phyloP scores from a whole-genome alignment of 2,888 invertebrate genomes.

The Calephelis perditalis region DNA sequence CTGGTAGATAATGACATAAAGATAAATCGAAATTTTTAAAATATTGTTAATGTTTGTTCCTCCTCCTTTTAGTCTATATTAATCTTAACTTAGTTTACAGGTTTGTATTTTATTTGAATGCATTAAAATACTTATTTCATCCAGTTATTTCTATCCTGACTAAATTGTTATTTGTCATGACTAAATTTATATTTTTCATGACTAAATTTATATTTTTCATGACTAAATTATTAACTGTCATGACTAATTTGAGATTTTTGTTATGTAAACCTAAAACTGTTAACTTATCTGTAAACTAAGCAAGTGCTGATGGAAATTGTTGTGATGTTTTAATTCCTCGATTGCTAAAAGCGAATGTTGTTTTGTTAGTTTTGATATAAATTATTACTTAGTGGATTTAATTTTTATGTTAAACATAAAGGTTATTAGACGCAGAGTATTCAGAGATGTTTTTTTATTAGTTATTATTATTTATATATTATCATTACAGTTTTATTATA shows the following conservation, averaged over 20 bases:
- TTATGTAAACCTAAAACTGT: not conserved
- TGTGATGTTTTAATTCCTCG: constrained; percentile 37
- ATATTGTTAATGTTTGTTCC: not conserved
- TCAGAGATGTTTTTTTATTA: constrained; percentile 40
- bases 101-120: not conserved
- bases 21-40: not conserved
- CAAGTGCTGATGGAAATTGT: constrained; percentile 36
- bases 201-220: no score
- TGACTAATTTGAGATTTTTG: no score
- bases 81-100: not conserved
- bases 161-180: no score
- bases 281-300: constrained; percentile 45
- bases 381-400: constrained; percentile 52
- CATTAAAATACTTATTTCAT: no score
- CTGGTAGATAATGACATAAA: constrained; percentile 6
- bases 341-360: constrained; percentile 59
- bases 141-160: no score
- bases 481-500: constrained; percentile 21
- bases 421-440: constrained; percentile 48
- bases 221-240: no score
- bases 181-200: no score
- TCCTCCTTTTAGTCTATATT: constrained; percentile 7
- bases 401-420: constrained; percentile 40
- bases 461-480: constrained; percentile 4
- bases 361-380: constrained; percentile 45